A percentile compares a stretch with the other conserved stretches of the same genome.
phyloP scores from a whole-genome alignment of 2,113 vertebrate species.

The Pseudopodoces humilis region DNA sequence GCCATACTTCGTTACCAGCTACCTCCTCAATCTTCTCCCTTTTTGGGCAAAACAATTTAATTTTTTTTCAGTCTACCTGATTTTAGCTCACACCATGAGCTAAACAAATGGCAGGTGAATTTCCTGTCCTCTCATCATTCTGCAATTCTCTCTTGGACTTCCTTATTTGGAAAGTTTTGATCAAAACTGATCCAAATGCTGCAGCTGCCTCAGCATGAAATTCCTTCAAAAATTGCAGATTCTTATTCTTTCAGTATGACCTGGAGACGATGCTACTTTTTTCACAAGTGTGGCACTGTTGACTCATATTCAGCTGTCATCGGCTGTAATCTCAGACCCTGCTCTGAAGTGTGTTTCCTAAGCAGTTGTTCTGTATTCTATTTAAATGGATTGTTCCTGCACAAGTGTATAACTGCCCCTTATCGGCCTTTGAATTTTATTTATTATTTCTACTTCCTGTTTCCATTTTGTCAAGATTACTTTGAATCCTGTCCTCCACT shows the following conservation, averaged over 20 bases:
- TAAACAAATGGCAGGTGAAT: not conserved
- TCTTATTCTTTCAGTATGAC: not conserved
- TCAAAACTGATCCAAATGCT: not conserved
- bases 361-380: not conserved
- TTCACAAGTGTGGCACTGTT: not conserved
- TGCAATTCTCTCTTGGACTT: not conserved
- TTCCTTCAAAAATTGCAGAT: not conserved
- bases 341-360: not conserved
- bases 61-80: not conserved
- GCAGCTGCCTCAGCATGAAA: not conserved
- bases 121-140: not conserved
- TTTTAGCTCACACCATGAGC: not conserved
- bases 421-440: not conserved
- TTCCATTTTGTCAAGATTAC: not conserved
- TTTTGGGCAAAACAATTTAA: not conserved
- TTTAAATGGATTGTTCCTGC: not conserved
- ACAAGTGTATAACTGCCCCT: not conserved
- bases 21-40: not conserved
- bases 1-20: not conserved
- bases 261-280: not conserved
- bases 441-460: not conserved
- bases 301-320: constrained; percentile 4
- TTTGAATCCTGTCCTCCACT: not conserved
- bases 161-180: not conserved
- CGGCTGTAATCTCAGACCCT: not conserved